Conservation (phyloP, 2,888 invertebrate species). For the Hylaea fasciaria region DNA sequence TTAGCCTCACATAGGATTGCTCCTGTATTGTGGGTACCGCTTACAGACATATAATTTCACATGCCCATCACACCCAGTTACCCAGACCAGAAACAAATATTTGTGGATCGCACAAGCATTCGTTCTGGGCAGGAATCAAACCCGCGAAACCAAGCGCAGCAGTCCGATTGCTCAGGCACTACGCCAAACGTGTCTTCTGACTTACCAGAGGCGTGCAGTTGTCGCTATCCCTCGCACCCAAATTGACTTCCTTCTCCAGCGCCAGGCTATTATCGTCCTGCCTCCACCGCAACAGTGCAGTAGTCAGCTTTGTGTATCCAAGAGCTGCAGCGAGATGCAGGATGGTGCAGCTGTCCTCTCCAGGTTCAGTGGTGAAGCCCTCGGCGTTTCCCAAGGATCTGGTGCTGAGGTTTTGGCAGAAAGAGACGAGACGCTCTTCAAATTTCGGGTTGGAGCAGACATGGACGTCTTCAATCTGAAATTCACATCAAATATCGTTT, state of each 20-base stretch:
- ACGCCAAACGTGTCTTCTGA: too few relatives aligned
- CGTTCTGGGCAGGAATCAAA: too few relatives aligned
- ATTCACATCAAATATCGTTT: slow-evolving; percentile 23
- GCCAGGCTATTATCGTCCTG: slow-evolving; percentile 94
- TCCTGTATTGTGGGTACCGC: too few relatives aligned
- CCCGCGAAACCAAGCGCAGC: too few relatives aligned
- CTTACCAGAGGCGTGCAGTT: slow-evolving; percentile 96
- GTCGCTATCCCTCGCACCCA: slow-evolving; percentile 94
- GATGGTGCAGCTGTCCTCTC: slow-evolving; percentile 87
- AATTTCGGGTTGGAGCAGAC: slow-evolving; percentile 89
- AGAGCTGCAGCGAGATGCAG: slow-evolving; percentile 96
- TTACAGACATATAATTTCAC: too few relatives aligned
- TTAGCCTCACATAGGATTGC: too few relatives aligned
- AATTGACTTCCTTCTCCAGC: slow-evolving; percentile 96
- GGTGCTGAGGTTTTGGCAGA: slow-evolving; percentile 91
- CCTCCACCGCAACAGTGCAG: slow-evolving; percentile 93
- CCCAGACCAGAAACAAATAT: too few relatives aligned
- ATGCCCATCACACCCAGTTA: too few relatives aligned
- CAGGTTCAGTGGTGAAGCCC: slow-evolving; percentile 78
- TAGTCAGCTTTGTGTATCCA: slow-evolving; percentile 94
- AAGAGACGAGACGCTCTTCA: slow-evolving; percentile 93
- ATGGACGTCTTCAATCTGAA: slow-evolving; percentile 85
- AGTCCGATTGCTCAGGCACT: too few relatives aligned
- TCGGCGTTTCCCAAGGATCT: slow-evolving; percentile 81
- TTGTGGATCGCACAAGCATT: too few relatives aligned